Percentiles rank a stretch among this genome's conserved stretches.
Conservation (phyloP, 2,888 invertebrate genomes). For the Cosmia pyralina region DNA sequence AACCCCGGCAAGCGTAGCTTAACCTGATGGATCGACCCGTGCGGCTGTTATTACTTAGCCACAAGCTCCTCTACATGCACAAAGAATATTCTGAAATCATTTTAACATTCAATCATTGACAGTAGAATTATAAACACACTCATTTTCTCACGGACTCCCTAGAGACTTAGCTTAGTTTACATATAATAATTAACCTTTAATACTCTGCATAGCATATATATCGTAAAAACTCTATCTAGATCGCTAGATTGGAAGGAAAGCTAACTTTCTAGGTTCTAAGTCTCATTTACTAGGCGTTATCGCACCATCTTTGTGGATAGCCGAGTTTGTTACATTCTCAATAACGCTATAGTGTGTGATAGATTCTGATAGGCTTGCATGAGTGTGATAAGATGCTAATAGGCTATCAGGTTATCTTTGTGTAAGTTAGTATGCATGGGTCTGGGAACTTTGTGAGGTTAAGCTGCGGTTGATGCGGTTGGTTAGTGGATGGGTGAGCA, state of each 20-base stretch:
- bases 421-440: neutral
- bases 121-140: neutral
- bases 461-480: neutral
- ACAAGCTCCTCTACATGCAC: too few relatives aligned
- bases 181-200: conserved; percentile 16
- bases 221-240: conserved; percentile 44
- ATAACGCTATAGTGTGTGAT: conserved; percentile 48
- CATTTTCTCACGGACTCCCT: neutral
- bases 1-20: too few relatives aligned
- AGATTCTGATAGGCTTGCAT: conserved; percentile 35
- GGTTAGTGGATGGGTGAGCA: neutral
- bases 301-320: conserved; percentile 47
- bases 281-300: conserved; percentile 35
- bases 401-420: conserved; percentile 27
- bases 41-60: too few relatives aligned
- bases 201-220: conserved; percentile 31
- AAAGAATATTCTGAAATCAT: neutral
- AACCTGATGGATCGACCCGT: too few relatives aligned
- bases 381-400: conserved; percentile 30
- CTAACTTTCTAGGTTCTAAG: conserved; percentile 39
- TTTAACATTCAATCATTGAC: neutral
- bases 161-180: neutral
- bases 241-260: conserved; percentile 38
- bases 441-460: neutral
- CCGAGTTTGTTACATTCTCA: conserved; percentile 36